Evolutionary conservation across 1,140 invertebrate genomes (phyloP).

Genomic region (Coelopa frigida): DNA sequence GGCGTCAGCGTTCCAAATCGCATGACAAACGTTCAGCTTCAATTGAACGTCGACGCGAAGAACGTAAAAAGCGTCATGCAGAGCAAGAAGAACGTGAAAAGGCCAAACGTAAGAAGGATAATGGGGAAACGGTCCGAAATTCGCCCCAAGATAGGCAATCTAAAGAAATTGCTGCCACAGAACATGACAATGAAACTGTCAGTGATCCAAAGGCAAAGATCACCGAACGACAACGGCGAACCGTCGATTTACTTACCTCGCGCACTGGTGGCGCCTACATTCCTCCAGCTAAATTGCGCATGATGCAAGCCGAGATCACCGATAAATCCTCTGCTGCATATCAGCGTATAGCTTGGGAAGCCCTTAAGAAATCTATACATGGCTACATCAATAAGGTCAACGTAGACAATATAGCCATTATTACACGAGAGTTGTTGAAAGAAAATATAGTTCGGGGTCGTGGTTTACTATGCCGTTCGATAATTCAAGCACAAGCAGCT

Average conservation of each 20-base stretch:
- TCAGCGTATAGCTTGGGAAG: constrained; percentile 97
- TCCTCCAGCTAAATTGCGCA: constrained; percentile 86
- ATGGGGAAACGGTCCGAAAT: constrained; percentile 6
- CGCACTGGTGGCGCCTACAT: constrained; percentile 96
- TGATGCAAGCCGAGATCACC: constrained; percentile 92
- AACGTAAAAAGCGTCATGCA: constrained; percentile 31
- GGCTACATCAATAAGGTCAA: constrained; percentile 98
- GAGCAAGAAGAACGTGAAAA: constrained; percentile 27
- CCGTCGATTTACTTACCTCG: constrained; percentile 69
- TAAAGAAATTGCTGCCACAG: constrained; percentile 3
- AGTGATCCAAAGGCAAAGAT: constrained; percentile 34
- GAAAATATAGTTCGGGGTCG: constrained; percentile 95
- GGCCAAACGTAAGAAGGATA: constrained; percentile 20
- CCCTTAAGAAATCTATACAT: constrained; percentile 97
- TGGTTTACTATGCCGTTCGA: constrained; percentile 81
- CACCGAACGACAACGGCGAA: constrained; percentile 35
- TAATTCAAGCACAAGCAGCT: constrained; percentile 94
- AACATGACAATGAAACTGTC: constrained; percentile 36
- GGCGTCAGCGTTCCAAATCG: constrained; percentile 21
- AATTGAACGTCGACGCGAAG: constrained; percentile 27
- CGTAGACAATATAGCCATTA: constrained; percentile 87
- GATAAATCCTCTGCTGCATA: constrained; percentile 89
- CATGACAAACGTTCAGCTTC: constrained; percentile 32
- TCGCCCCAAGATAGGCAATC: constrained; percentile 5
- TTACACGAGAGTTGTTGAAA: constrained; percentile 84